phyloP scores from a whole-genome alignment of 2,888 invertebrate genomes.

The Silvanus unidentatus region DNA sequence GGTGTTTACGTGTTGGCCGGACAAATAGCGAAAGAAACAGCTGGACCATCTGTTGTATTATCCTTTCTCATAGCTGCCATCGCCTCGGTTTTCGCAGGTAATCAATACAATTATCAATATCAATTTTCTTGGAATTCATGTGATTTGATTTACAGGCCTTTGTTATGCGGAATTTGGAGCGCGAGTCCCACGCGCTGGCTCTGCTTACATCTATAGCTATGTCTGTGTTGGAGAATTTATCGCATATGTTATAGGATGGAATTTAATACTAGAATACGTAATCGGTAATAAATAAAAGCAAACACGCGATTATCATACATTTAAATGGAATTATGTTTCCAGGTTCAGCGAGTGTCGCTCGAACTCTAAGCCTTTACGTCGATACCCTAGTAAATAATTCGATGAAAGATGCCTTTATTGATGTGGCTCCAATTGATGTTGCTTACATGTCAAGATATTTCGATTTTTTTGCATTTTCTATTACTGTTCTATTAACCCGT shows the following conservation, averaged over 20 bases:
- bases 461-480: constrained; percentile 68
- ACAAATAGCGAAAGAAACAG: constrained; percentile 69
- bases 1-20: constrained; percentile 88
- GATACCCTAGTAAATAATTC: constrained; percentile 62
- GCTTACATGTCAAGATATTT: constrained; percentile 65
- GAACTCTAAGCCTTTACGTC: constrained; percentile 70
- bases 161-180: constrained; percentile 92
- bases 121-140: not conserved
- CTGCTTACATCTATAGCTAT: constrained; percentile 90
- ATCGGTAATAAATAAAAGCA: constrained; percentile 54
- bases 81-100: constrained; percentile 84
- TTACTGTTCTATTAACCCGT: constrained; percentile 67
- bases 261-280: constrained; percentile 82
- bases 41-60: constrained; percentile 80
- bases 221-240: constrained; percentile 88
- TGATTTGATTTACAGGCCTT: constrained; percentile 55
- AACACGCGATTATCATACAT: constrained; percentile 3
- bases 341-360: constrained; percentile 78
- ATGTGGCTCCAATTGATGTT: constrained; percentile 60
- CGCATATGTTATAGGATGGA: constrained; percentile 91
- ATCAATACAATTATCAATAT: not conserved
- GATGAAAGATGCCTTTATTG: constrained; percentile 58
- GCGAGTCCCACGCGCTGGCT: constrained; percentile 80
- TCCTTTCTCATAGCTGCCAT: constrained; percentile 83
- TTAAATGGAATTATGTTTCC: constrained; percentile 19